Base-by-base conservation (phyloP, 2,888 invertebrate genomes). In the Deroplatys truncata region DNA sequence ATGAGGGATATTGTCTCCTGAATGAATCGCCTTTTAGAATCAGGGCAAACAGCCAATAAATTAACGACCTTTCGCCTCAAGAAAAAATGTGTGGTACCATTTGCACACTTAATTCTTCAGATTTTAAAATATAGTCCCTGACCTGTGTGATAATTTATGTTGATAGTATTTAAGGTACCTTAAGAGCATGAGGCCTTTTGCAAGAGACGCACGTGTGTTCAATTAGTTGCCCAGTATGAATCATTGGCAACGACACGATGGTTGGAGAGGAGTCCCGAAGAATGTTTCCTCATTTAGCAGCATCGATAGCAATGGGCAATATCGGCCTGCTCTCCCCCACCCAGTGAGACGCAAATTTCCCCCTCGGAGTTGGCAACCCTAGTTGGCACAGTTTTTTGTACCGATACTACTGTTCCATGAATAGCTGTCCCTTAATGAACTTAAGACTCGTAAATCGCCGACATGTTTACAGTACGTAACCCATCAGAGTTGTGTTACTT, bases 391-490 rank as follows among this genome's bases (percentile, higher is more conserved):
- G 56, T 85, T 85, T 85, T 49, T 56, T 28, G 7, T 85, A 49
- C 43, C 28, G 43, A n/a, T 49, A 85, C 43, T 43, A 25, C 49
- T 35, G 43, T 49, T 85, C 85, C 43, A 85, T 49, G 49, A 85
- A 85, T n/a, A 85, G 56, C 43, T 16, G 56, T 16, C 87, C 25
- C 35, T 82, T 87, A 82, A 83, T 83, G 87, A 83, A 87, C 87
- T 87, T 87, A 83, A 82, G 83, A 35, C 82, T 83, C 87, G 83
- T 83, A 87, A 87, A 83, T 43, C 56, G 72, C 49, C 29, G 29
- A 16, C 31, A 82, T 87, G 87, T 87, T 87, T 87, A 87, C 87
- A 87, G 87, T 87, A 87, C 43, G 83, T 28, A 43, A 31, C 43
- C n/a, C 43, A 9, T 56, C 28, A 56, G 85, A 35, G 85, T 85